Conservation (phyloP, 2,797 vertebrate genomes). For the Lophius americanus region DNA sequence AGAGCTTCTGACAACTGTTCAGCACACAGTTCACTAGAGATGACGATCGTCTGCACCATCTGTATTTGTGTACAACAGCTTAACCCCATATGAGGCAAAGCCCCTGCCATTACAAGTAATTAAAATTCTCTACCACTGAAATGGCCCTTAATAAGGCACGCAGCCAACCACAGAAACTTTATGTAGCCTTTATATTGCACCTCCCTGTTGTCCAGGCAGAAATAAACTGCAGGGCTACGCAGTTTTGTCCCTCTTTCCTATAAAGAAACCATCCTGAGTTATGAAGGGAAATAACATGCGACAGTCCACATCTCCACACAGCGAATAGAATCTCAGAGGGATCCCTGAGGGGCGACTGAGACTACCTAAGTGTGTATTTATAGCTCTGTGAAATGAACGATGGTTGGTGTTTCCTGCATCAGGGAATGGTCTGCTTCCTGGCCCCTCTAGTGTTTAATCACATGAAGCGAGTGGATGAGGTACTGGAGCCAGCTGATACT, state of each 20-base stretch:
- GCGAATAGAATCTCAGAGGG: not conserved
- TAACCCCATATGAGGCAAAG: conserved; percentile 7
- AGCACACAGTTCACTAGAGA: conserved; percentile 6
- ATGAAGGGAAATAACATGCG: conserved; percentile 11
- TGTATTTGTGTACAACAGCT: not conserved
- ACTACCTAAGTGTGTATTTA: conserved; percentile 17
- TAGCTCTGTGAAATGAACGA: conserved; percentile 3
- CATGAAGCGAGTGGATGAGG: not conserved
- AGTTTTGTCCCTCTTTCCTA: not conserved
- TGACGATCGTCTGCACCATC: not conserved
- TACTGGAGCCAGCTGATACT: not conserved
- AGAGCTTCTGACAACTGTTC: not conserved
- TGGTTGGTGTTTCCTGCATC: conserved; percentile 29
- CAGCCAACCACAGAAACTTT: conserved; percentile 23
- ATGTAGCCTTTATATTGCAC: conserved; percentile 11
- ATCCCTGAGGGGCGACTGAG: conserved; percentile 3
- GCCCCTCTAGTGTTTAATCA: conserved; percentile 5
- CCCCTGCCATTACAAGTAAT: conserved; percentile 30
- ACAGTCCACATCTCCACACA: conserved; percentile 8
- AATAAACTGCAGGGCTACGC: conserved; percentile 5
- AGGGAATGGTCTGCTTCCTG: conserved; percentile 7
- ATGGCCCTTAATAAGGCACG: conserved; percentile 32
- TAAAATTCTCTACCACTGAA: conserved; percentile 35
- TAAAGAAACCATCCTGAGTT: conserved; percentile 15
- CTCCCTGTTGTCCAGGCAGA: conserved; percentile 1